phyloP scores from a whole-genome alignment of 2,113 vertebrate genomes.

The Thryonomys swinderianus region DNA sequence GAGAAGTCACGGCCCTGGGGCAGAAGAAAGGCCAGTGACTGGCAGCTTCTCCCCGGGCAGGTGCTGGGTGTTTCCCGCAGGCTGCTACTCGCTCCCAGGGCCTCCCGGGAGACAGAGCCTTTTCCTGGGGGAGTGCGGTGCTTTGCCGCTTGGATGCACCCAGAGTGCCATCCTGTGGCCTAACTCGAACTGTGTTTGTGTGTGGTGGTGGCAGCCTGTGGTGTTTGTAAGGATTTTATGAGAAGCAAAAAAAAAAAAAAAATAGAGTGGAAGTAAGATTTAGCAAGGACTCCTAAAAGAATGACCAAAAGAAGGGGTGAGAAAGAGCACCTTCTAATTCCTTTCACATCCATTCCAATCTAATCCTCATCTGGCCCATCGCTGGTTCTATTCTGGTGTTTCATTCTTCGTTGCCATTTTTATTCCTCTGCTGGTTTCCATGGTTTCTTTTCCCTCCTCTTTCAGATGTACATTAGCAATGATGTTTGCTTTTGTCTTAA shows the following conservation, averaged over 20 bases:
- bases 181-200: constrained; percentile 61
- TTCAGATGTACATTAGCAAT: constrained; percentile 51
- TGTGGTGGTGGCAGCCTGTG: constrained; percentile 30
- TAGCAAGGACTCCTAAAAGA: not conserved
- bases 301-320: not conserved
- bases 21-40: not conserved
- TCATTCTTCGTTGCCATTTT: constrained; percentile 63
- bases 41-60: not conserved
- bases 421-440: constrained; percentile 72
- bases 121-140: constrained; percentile 22
- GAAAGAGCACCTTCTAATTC: not conserved
- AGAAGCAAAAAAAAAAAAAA: constrained; percentile 6
- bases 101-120: constrained; percentile 54
- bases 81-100: not conserved
- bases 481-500: constrained; percentile 79
- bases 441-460: constrained; percentile 38
- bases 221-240: constrained; percentile 27
- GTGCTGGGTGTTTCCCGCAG: not conserved
- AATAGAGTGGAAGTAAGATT: constrained; percentile 18
- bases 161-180: constrained; percentile 83
- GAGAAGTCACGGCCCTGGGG: not conserved
- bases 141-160: constrained; percentile 51
- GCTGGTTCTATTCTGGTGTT: constrained; percentile 59
- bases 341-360: not conserved
- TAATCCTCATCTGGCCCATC: constrained; percentile 41